These are phyloP conservation scores for Tachina lurida DNA, from an alignment of 2,888 invertebrate species.

Conservation along the genomic window DNA sequence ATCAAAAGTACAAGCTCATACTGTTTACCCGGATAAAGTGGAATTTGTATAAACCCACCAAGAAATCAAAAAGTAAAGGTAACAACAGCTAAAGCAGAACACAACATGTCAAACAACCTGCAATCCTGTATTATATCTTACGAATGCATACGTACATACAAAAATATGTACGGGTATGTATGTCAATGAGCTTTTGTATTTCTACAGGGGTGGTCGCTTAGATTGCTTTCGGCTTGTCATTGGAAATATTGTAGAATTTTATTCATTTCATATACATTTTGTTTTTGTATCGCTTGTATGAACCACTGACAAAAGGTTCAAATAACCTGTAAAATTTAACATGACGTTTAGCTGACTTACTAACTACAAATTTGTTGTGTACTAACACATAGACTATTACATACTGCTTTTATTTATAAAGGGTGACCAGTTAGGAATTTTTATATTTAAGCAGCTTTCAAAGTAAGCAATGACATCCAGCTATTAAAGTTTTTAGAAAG, in stretches of 20 bases:
- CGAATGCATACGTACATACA: background rate
- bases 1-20: constrained; percentile 77
- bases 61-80: constrained; percentile 76
- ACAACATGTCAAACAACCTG: constrained; percentile 65
- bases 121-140: constrained; percentile 19
- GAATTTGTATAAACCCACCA: constrained; percentile 61
- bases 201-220: constrained; percentile 71
- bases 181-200: constrained; percentile 30
- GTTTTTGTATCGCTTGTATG: constrained; percentile 41
- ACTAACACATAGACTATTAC: background rate
- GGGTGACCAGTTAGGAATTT: too few relatives aligned
- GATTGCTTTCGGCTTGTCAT: constrained; percentile 72
- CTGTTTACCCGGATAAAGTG: constrained; percentile 20
- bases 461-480: too few relatives aligned
- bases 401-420: too few relatives aligned
- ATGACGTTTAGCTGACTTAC: constrained; percentile 71
- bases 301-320: constrained; percentile 66
- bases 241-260: constrained; percentile 77
- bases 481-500: too few relatives aligned
- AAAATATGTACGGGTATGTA: background rate
- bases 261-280: constrained; percentile 76
- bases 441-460: too few relatives aligned
- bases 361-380: constrained; percentile 42
- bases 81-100: constrained; percentile 45
- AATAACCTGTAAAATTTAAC: constrained; percentile 73